Evolutionary conservation across 2,797 vertebrate species (phyloP), one percentile per base, ranked within the genome.

Genomic region (Rhinoraja longicauda): DNA sequence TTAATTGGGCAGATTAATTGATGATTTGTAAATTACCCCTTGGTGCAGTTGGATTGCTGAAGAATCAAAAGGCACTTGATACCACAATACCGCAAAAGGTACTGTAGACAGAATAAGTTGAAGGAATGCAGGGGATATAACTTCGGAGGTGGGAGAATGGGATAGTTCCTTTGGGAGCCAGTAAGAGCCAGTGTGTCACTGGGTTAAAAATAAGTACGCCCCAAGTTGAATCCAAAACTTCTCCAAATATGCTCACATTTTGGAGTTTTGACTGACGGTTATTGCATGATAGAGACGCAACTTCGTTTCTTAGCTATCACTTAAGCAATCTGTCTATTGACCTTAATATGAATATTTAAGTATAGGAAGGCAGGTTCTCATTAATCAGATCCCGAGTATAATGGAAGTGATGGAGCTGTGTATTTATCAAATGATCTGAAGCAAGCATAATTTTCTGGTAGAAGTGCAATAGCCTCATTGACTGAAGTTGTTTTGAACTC

Each of bases 401-500:
- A 19, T 53, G 21, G 39, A 53, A 39, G 26, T 57, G 39, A 6
- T n/a, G 39, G 70, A 92, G 26, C 39, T 92, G 10, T 26, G 90
- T 53, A 53, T 92, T 92, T 72, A 26, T 75, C 39, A 75, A 92
- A 73, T 92, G 21, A 75, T 73, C 90, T 75, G 67, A 75, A n/a
- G 26, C 45, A 53, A 21, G 24, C 53, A 26, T 32, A 67, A 73
- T 53, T 90, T 91, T 21, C 67, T 29, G 39, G 36, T 92, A 45
- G 70, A 91, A 73, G 39, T n/a, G 26, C 4, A n/a, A 13, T 92
- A 53, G 45, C 15, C 90, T 92, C 90, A 17, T 39, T 73, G 70
- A 45, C 90, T 91, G 90, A 91, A 29, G n/a, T 75, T 92, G 70
- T 92, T 53, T 73, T 75, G 90, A 75, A 75, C 70, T 75, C 24